Conservation (phyloP, 2,797 vertebrate genomes). For the Myotis daubentonii region DNA sequence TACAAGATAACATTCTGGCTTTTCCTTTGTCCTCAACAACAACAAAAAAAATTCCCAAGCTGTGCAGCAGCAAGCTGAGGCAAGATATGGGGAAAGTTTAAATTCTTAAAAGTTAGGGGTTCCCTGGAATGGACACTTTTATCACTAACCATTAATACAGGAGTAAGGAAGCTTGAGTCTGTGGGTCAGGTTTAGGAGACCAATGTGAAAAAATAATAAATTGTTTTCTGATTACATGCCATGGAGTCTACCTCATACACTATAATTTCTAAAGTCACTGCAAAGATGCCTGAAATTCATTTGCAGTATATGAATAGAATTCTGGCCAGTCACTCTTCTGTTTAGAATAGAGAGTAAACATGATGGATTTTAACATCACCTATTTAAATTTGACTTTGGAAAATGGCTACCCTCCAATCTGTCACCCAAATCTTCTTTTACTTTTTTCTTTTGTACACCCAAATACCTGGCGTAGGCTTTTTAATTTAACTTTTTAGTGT, state of each 20-base stretch:
- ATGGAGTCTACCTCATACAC: neutral
- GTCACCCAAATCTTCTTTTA: neutral
- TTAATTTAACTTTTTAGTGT: neutral
- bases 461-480: neutral
- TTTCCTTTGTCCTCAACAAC: neutral
- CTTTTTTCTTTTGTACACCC: neutral
- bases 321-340: neutral
- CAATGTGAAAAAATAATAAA: neutral
- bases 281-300: neutral
- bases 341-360: neutral
- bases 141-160: neutral
- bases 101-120: neutral
- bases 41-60: neutral
- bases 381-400: conserved; percentile 27
- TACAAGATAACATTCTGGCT: neutral
- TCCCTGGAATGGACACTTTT: neutral
- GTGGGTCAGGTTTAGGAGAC: conserved; percentile 3
- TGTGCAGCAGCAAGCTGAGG: neutral
- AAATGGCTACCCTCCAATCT: neutral
- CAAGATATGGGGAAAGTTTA: neutral
- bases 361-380: neutral
- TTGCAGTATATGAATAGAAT: neutral
- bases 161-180: neutral
- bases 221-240: conserved; percentile 1
- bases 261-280: neutral